Evolutionary conservation across 2,888 invertebrate species (phyloP).

Genomic region (Latrodectus hesperus): DNA sequence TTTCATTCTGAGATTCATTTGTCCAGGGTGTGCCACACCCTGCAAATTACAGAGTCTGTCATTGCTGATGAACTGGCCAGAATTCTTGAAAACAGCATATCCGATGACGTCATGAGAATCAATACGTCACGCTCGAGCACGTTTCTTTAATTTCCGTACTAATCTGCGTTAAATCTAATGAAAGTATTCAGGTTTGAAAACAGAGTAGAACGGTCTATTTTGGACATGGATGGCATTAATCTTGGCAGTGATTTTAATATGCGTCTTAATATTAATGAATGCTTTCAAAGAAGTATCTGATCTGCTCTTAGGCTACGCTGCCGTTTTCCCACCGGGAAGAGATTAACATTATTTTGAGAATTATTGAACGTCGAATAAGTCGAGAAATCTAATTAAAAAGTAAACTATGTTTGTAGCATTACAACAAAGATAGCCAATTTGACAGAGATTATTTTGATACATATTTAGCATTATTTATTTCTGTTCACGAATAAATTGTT

Average conservation of each 20-base stretch:
- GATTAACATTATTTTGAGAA: no score
- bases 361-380: no score
- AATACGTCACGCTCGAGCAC: slow-evolving; percentile 35
- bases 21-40: slow-evolving; percentile 55
- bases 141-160: slow-evolving; percentile 41
- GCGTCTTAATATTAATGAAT: slow-evolving; percentile 1
- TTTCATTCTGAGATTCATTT: slow-evolving; percentile 63
- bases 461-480: no score
- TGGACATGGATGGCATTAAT: slow-evolving; percentile 2
- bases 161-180: slow-evolving; percentile 5
- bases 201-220: background rate
- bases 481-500: no score
- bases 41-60: slow-evolving; percentile 64
- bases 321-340: no score
- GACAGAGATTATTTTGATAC: no score
- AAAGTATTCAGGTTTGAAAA: slow-evolving; percentile 2
- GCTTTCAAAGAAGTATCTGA: background rate
- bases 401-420: no score
- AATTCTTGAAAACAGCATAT: slow-evolving; percentile 54
- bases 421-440: no score
- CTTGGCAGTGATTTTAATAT: background rate
- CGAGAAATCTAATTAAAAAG: no score
- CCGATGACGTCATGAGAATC: slow-evolving; percentile 54
- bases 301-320: no score
- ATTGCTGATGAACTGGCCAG: slow-evolving; percentile 61